Percentiles rank a stretch among this genome's conserved stretches.
phyloP scores from a whole-genome alignment of 2,113 vertebrate species.

The Cyanistes caeruleus region DNA sequence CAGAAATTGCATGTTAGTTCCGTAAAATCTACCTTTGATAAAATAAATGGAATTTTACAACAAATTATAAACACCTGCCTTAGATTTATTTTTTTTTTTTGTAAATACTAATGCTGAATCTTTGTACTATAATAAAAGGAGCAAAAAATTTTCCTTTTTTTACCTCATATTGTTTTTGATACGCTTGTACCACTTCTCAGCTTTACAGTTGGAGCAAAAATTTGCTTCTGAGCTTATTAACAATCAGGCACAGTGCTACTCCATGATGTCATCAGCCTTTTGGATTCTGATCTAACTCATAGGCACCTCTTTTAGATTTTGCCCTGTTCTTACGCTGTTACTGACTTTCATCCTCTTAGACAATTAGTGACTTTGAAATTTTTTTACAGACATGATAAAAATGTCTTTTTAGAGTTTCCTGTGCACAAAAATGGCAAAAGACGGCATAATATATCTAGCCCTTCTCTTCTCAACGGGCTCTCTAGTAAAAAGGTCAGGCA shows the following conservation, averaged over 20 bases:
- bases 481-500: neutral
- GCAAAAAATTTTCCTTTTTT: neutral
- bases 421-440: neutral
- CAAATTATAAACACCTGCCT: neutral
- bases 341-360: neutral
- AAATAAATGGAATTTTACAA: neutral
- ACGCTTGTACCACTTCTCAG: neutral
- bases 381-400: neutral
- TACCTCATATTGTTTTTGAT: neutral
- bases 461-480: neutral
- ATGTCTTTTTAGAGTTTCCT: neutral
- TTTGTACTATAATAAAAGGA: neutral
- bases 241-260: fast-evolving
- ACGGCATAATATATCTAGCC: neutral
- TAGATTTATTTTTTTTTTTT: neutral
- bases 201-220: neutral
- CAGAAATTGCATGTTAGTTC: neutral
- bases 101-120: neutral
- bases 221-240: neutral
- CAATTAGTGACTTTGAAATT: neutral
- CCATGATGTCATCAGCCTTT: neutral
- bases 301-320: neutral
- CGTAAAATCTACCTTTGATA: neutral
- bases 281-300: neutral
- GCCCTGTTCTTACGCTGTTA: neutral